A percentile compares a stretch with the other conserved stretches of the same genome.
phyloP scores from a whole-genome alignment of 92 coral and sea anemone genomes.

The Ricordea florida region DNA sequence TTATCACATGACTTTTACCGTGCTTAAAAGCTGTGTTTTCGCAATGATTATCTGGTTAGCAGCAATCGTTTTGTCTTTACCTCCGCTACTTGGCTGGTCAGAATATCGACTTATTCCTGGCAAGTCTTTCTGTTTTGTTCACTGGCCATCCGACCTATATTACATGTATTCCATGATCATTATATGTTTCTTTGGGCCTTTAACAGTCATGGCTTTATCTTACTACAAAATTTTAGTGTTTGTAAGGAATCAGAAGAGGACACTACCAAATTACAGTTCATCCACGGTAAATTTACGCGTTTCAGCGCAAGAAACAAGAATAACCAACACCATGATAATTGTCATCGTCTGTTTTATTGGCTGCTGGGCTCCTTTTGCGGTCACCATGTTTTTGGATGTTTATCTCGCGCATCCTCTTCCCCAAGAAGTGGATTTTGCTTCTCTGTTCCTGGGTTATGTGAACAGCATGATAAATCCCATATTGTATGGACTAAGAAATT shows the following conservation, averaged over 20 bases:
- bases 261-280: background rate
- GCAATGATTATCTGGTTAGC: conserved; percentile 39
- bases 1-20: conserved; percentile 37
- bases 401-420: conserved; percentile 53
- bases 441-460: conserved; percentile 75
- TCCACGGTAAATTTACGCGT: background rate
- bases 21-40: conserved; percentile 13
- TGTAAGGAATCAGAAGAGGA: background rate
- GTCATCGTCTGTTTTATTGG: conserved; percentile 66
- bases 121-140: conserved; percentile 59
- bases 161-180: conserved; percentile 58
- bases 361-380: conserved; percentile 87
- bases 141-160: conserved; percentile 54
- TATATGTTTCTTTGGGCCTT: conserved; percentile 53
- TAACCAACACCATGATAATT: conserved; percentile 77
- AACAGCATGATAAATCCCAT: conserved; percentile 80
- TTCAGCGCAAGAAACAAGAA: conserved; percentile 38
- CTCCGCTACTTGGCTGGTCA: conserved; percentile 74
- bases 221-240: conserved; percentile 40
- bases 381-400: conserved; percentile 78
- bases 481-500: conserved; percentile 57
- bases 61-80: conserved; percentile 32
- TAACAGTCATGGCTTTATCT: conserved; percentile 36
- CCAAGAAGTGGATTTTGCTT: conserved; percentile 46
- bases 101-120: conserved; percentile 42